Evolutionary conservation across 2,888 invertebrate species (phyloP).

Genomic region (Meganola albula): DNA sequence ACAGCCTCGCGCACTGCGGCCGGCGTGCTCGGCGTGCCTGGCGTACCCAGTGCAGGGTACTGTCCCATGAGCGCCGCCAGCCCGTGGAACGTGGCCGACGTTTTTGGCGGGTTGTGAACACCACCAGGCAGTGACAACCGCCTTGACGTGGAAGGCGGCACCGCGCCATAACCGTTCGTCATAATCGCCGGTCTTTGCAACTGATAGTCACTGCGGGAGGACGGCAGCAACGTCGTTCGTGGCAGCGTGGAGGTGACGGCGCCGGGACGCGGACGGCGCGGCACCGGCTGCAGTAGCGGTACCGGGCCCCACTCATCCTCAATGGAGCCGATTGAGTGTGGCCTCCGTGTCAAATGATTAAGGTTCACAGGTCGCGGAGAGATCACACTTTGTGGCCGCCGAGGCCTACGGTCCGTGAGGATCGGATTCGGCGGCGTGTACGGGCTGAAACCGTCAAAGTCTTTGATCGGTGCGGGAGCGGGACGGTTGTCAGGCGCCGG

Average conservation of each 20-base stretch:
- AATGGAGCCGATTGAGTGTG: conserved; percentile 79
- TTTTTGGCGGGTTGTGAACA: conserved; percentile 72
- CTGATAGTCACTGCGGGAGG: conserved; percentile 80
- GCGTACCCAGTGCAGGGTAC: conserved; percentile 49
- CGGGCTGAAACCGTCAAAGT: conserved; percentile 71
- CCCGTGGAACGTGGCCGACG: conserved; percentile 81
- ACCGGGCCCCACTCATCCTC: conserved; percentile 66
- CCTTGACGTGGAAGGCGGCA: conserved; percentile 70
- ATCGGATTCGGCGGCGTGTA: conserved; percentile 75
- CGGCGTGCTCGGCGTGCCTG: conserved; percentile 74
- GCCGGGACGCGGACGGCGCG: conserved; percentile 71
- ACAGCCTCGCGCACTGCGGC: conserved; percentile 84
- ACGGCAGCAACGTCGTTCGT: conserved; percentile 74
- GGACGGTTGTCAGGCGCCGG: conserved; percentile 58
- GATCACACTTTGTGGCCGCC: conserved; percentile 77
- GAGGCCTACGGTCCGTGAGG: conserved; percentile 41
- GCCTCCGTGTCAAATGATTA: conserved; percentile 62
- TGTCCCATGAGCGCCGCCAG: conserved; percentile 56
- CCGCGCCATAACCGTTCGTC: conserved; percentile 71
- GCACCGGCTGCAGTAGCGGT: conserved; percentile 74
- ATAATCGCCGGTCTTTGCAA: conserved; percentile 74
- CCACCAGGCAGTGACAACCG: conserved; percentile 76
- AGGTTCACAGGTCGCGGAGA: conserved; percentile 51
- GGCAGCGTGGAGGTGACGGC: conserved; percentile 59
- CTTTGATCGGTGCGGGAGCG: conserved; percentile 29